Evolutionary conservation across 2,888 invertebrate genomes (phyloP).

Genomic region (Cryptophagus acutangulus): DNA sequence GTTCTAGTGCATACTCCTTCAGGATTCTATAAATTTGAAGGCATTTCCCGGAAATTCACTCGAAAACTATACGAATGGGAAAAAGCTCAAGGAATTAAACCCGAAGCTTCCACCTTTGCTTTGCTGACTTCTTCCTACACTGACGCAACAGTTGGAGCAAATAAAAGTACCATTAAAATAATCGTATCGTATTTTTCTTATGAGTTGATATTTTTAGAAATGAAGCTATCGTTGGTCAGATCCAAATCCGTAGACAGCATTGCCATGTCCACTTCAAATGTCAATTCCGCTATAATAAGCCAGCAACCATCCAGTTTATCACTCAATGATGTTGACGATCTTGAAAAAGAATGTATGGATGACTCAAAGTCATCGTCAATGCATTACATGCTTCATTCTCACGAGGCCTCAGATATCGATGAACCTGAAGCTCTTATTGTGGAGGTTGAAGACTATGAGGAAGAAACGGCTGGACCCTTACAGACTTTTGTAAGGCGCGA

Average conservation of each 20-base stretch:
- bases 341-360: slow-evolving; percentile 50
- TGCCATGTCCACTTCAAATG: slow-evolving; percentile 46
- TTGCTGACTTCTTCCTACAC: slow-evolving; percentile 60
- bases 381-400: slow-evolving; percentile 24
- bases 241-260: slow-evolving; percentile 77
- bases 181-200: too few species aligned
- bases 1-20: slow-evolving; percentile 77
- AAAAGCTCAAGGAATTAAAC: slow-evolving; percentile 79
- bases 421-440: slow-evolving; percentile 73
- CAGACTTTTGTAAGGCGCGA: slow-evolving; percentile 64
- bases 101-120: slow-evolving; percentile 80
- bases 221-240: slow-evolving; percentile 55
- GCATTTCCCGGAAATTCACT: slow-evolving; percentile 83
- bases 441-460: slow-evolving; percentile 74
- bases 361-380: slow-evolving; percentile 39
- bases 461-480: slow-evolving; percentile 72
- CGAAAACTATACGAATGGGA: slow-evolving; percentile 89
- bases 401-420: slow-evolving; percentile 37
- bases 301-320: slow-evolving; percentile 71
- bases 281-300: slow-evolving; percentile 51
- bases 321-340: slow-evolving; percentile 65
- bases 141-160: slow-evolving; percentile 11
- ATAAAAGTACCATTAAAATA: slow-evolving; percentile 11
- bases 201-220: too few species aligned
- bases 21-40: slow-evolving; percentile 79